Evolutionary conservation across 2,888 invertebrate genomes (phyloP).

Genomic region (Oxycera nigricornis): DNA sequence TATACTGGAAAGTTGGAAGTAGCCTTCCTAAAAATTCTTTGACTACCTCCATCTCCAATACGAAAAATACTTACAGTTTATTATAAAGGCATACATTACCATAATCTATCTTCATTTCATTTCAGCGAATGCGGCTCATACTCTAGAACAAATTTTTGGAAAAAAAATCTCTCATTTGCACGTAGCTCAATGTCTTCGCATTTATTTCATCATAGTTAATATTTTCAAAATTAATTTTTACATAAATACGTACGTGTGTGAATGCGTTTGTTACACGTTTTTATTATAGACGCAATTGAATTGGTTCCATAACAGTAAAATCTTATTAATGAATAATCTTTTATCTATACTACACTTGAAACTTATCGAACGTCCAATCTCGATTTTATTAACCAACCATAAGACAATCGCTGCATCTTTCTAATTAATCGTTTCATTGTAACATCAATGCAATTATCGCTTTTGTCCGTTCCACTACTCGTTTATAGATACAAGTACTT

Average conservation of each 20-base stretch:
- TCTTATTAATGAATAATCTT: constrained; percentile 9
- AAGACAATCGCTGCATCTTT: not conserved
- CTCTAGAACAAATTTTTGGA: too few relatives aligned
- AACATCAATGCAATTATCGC: not conserved
- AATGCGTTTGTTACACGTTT: not conserved
- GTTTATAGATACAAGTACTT: too few relatives aligned
- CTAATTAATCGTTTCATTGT: not conserved
- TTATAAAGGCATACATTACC: too few relatives aligned
- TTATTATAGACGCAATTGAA: not conserved
- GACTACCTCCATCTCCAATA: too few relatives aligned
- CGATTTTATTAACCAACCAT: constrained; percentile 15
- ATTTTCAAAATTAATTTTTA: constrained; percentile 6
- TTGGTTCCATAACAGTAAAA: not conserved
- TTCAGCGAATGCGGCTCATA: too few relatives aligned
- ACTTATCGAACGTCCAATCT: constrained; percentile 8
- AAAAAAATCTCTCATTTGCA: not conserved
- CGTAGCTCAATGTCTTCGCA: not conserved
- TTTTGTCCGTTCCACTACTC: not conserved
- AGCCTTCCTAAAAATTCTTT: too few relatives aligned
- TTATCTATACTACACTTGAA: not conserved
- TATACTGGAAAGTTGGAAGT: too few relatives aligned
- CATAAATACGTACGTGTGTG: constrained; percentile 11
- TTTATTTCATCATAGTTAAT: constrained; percentile 4
- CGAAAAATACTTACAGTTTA: too few relatives aligned
- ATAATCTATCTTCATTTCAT: too few relatives aligned